phyloP scores from a whole-genome alignment of 1,140 invertebrate genomes.

The Manduca sexta region DNA sequence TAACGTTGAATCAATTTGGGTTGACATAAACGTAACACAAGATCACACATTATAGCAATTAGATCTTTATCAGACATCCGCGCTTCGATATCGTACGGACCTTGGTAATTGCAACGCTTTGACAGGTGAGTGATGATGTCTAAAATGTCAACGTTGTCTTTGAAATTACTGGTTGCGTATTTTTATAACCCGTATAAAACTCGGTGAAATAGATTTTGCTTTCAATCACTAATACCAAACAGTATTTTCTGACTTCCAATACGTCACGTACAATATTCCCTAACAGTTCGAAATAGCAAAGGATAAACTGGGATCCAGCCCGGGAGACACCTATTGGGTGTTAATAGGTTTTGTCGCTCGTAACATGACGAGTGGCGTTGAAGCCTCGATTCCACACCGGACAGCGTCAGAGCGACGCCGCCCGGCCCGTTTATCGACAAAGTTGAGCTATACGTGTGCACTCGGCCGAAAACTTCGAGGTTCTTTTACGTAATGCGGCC shows the following conservation, averaged over 20 bases:
- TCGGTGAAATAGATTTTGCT: background rate
- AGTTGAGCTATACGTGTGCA: slow-evolving; percentile 55
- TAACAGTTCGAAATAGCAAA: background rate
- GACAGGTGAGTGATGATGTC: too few species aligned
- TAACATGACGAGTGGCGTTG: slow-evolving; percentile 22
- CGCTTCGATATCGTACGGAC: too few species aligned
- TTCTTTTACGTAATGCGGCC: slow-evolving; percentile 40
- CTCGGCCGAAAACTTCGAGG: slow-evolving; percentile 43
- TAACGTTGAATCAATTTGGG: too few species aligned
- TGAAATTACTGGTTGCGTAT: too few species aligned
- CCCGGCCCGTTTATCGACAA: slow-evolving; percentile 37
- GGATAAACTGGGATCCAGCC: background rate
- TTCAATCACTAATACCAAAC: background rate
- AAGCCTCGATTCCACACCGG: slow-evolving; percentile 25
- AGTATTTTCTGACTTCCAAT: background rate
- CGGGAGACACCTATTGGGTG: background rate
- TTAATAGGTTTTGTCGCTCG: background rate
- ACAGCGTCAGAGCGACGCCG: slow-evolving; percentile 46
- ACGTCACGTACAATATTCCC: background rate
- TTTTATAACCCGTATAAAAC: too few species aligned
- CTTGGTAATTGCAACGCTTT: too few species aligned
- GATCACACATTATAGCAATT: too few species aligned
- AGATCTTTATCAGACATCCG: too few species aligned
- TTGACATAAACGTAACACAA: too few species aligned
- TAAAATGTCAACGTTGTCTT: too few species aligned